Evolutionary conservation across 1,140 invertebrate species (phyloP), one percentile per base, ranked within the genome.

Genomic region (Drosophila pruinosa): DNA sequence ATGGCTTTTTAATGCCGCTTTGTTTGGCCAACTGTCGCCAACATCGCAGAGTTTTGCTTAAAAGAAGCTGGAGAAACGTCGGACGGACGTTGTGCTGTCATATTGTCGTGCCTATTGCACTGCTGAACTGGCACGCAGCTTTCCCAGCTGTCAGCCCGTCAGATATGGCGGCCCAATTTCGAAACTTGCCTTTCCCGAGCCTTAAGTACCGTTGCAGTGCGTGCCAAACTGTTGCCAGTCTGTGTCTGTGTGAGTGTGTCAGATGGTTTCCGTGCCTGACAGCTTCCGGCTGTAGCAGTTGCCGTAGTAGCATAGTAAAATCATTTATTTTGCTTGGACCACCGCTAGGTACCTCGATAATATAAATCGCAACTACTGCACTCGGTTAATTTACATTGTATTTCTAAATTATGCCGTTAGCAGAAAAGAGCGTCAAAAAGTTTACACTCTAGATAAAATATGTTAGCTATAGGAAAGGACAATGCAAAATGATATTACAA

Each of bases 1-100:
- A 80, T 80, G 77, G 72, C 77, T 80, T 80, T 75, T 80, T 80
- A 80, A 80, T 80, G 72, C 77, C 47, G 77, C 72, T 68, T 80
- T 80, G 43, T 63, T 54, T 56, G 28, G 26, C 22, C 47, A 63
- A 59, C 36, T 69, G 57, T 69, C 65, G 26, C 48, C 65, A 39
- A n/a, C 53, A 10, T 21, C 38, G 19, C 5, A 22, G 48, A 56
- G 53, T 41, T 45, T 7, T 54, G 38, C 45, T 70, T 63, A 61
- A 36, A 61, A 36, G 7, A 39, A 22, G 22, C 54, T 19, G 45
- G 10, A 14, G 59, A 59, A 75, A 72, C 61, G 10, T 50, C 47
- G 28, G 28, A 36, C 24, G 1, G 48, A 12, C 22, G 14, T 47
- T 22, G 26, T 31, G 7, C 26, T 50, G 53, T 39, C 47, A 28